Evolutionary conservation across 2,113 vertebrate genomes (phyloP).

Genomic region (Syngnathus floridae): DNA sequence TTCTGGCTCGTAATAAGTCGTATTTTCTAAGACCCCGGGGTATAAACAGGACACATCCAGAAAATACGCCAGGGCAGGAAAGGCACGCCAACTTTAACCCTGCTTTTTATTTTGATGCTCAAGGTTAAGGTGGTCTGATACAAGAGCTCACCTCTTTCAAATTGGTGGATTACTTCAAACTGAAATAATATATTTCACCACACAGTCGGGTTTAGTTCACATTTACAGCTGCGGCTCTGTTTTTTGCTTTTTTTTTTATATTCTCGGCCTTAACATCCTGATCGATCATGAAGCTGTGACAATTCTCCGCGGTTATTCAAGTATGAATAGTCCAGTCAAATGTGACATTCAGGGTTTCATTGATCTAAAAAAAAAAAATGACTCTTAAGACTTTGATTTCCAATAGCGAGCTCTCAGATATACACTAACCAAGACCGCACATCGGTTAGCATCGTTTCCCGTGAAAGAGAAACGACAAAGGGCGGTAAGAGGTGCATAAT

Average conservation of each 20-base stretch:
- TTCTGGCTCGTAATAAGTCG: background rate
- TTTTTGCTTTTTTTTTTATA: too few species aligned
- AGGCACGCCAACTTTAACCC: too few species aligned
- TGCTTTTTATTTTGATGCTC: too few species aligned
- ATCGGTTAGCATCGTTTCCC: background rate
- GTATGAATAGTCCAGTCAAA: background rate
- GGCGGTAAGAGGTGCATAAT: background rate
- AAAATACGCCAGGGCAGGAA: background rate
- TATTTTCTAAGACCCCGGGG: background rate
- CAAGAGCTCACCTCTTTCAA: too few species aligned
- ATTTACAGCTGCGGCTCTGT: too few species aligned
- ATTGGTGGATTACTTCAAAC: too few species aligned
- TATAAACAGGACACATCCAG: background rate
- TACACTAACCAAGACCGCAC: background rate
- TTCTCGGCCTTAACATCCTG: background rate
- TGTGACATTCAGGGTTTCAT: background rate
- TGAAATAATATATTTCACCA: too few species aligned
- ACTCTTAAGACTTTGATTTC: background rate
- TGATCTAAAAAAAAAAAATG: background rate
- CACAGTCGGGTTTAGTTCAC: too few species aligned
- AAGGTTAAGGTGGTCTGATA: too few species aligned
- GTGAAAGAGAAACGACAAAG: background rate
- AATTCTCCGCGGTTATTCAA: too few species aligned
- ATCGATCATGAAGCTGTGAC: background rate
- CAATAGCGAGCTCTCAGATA: background rate